A percentile compares a stretch with the other conserved stretches of the same genome.
These are phyloP conservation scores for Clarias pachynema DNA, from an alignment of 2,797 vertebrate species.

Conservation along the genomic window DNA sequence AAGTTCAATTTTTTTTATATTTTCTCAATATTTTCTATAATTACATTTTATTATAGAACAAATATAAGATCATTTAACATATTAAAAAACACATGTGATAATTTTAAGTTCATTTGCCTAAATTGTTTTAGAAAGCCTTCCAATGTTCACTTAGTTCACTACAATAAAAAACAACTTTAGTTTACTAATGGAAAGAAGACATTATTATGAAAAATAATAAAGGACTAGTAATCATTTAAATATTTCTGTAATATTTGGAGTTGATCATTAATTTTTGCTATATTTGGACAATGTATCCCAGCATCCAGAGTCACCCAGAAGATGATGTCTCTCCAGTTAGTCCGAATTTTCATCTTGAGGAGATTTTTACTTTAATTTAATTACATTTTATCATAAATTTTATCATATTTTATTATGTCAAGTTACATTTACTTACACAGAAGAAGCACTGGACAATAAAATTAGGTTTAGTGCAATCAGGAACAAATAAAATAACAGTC, in stretches of 20 bases:
- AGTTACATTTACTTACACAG: neutral
- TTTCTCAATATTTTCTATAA: neutral
- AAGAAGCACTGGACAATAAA: neutral
- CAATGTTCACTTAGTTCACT: neutral
- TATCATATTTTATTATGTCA: neutral
- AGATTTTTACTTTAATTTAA: neutral
- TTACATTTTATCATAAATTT: too few species aligned
- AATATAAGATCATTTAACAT: neutral
- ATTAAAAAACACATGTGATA: neutral
- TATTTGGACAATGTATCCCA: neutral
- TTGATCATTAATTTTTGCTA: neutral
- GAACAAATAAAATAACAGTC: neutral
- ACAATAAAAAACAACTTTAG: neutral
- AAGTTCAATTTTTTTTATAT: neutral
- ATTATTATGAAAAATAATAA: neutral
- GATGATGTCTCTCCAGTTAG: neutral
- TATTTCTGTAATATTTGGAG: neutral
- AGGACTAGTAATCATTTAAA: neutral
- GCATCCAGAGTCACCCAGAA: neutral
- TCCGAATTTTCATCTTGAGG: neutral
- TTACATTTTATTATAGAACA: neutral
- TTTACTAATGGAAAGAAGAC: neutral
- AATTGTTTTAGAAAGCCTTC: neutral
- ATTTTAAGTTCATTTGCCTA: neutral
- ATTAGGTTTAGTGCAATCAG: neutral